Base-by-base conservation (phyloP, 2,797 vertebrate species). In the Pteropus rufus region DNA sequence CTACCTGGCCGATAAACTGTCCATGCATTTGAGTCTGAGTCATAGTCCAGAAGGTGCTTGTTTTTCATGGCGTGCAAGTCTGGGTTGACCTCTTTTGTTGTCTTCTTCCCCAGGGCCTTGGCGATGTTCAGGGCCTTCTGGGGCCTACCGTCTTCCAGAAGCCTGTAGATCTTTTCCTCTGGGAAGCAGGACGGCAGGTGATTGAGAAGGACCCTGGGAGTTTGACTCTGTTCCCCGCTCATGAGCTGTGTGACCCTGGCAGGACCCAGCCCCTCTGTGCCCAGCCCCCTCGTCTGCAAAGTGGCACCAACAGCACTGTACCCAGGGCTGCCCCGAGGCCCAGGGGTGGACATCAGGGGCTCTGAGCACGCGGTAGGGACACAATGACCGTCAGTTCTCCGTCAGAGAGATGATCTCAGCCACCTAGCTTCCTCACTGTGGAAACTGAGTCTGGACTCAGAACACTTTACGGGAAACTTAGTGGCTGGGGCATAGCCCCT, bases 351-450 rank as follows among this genome's bases (percentile, higher is more conserved):
- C 18, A 1, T 0, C 5, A 1, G 7, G 36, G 3, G 21, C 26
- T 49, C 60, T 0, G 1, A 2, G 29, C 21, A 26, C 10, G 0
- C 0, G 0, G 29, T 0, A 16, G 23, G 29, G 10, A 14, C 62
- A 34, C n/a, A 0, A 0, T 0, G 19, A 8, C 5, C 2, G 21
- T 15, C 34, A 26, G 15, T 26, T 10, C 9, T 11, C 0, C 6
- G 8, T 16, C 34, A 1, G 44, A 58, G 18, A 29, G 9, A 26
- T 11, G 12, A 18, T 24, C 73, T 36, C 5, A 4, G 36, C 52
- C 39, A 1, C 4, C 26, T 19, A 36, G 84, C 36, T 5, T 46
- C 77, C 39, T 23, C 1, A 0, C 73, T 4, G 34, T 1, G 15
- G 36, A 56, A 36, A 6, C 29, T 1, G 44, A 31, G 41, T 29